Conservation (phyloP, 1,140 invertebrate genomes). For the Dreissena polymorpha region DNA sequence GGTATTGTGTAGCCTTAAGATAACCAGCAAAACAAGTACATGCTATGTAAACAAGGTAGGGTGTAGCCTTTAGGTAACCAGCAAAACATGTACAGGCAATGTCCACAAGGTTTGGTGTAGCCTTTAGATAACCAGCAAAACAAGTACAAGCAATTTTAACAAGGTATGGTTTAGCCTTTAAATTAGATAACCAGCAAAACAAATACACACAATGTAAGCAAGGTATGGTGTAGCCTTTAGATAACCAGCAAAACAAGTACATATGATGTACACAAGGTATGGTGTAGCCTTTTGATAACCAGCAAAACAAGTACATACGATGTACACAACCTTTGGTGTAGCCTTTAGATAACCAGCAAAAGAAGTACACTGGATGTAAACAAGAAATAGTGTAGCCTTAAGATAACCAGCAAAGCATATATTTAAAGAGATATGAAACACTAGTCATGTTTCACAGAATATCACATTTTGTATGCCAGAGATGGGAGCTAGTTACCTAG, state of each 20-base stretch:
- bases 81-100: conserved; percentile 88
- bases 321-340: conserved; percentile 90
- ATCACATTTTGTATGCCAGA: too few species aligned
- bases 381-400: conserved; percentile 84
- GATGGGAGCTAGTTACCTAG: too few species aligned
- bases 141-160: conserved; percentile 91
- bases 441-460: too few species aligned
- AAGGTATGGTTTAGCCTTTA: conserved; percentile 83
- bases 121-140: too few species aligned
- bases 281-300: neutral
- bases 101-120: conserved; percentile 88
- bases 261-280: conserved; percentile 93
- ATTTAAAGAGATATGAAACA: too few species aligned
- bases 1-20: conserved; percentile 81
- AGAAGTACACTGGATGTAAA: too few species aligned
- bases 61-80: neutral
- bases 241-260: conserved; percentile 87
- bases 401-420: too few species aligned
- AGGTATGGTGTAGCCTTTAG: conserved; percentile 81
- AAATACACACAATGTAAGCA: conserved; percentile 93
- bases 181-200: too few species aligned
- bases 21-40: conserved; percentile 88
- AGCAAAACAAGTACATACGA: conserved; percentile 88
- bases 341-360: too few species aligned
- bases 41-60: conserved; percentile 92